phyloP scores from a whole-genome alignment of 2,888 invertebrate genomes.

The Euplagia quadripunctaria region DNA sequence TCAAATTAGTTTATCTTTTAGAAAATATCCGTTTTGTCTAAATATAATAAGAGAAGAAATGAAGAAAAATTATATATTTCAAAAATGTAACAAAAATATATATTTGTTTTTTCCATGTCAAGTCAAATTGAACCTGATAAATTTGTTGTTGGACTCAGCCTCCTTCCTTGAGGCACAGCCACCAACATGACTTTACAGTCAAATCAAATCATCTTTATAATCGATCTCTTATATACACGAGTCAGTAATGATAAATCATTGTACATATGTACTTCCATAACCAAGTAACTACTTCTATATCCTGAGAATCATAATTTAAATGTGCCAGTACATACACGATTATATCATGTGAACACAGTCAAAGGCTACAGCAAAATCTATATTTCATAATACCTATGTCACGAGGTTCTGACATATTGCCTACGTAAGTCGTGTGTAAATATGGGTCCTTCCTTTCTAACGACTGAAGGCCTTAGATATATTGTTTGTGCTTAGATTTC shows the following conservation, averaged over 20 bases:
- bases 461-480: not conserved
- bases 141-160: not conserved
- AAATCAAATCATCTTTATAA: not conserved
- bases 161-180: not conserved
- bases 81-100: too few species aligned
- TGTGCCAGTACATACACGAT: too few species aligned
- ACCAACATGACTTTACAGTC: not conserved
- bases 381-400: slow-evolving; percentile 4
- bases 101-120: too few species aligned
- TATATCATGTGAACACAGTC: slow-evolving; percentile 3
- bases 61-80: too few species aligned
- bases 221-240: not conserved
- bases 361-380: slow-evolving; percentile 7
- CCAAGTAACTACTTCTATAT: not conserved
- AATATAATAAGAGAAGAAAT: too few species aligned
- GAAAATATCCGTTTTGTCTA: too few species aligned
- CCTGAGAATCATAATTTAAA: not conserved
- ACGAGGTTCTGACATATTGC: not conserved
- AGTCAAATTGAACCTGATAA: not conserved
- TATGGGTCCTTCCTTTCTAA: slow-evolving; percentile 9
- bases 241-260: not conserved
- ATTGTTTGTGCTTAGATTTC: not conserved
- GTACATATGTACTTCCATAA: not conserved
- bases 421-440: not conserved
- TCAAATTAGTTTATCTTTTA: too few species aligned